A percentile compares a stretch with the other conserved stretches of the same genome.
phyloP scores from a whole-genome alignment of 2,888 invertebrate species.

The Perizoma flavofasciatum region DNA sequence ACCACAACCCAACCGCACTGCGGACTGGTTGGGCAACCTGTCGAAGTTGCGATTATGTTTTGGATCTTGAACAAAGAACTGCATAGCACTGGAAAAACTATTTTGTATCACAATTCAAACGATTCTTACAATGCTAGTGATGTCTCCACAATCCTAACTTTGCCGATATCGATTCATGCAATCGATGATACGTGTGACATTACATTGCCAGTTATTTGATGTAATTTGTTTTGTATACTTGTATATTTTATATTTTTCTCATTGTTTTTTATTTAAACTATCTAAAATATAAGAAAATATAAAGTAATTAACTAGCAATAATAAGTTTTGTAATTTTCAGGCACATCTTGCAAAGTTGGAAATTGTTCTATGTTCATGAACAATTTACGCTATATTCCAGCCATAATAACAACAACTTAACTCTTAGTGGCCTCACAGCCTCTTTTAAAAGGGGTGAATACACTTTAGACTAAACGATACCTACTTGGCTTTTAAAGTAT shows the following conservation, averaged over 20 bases:
- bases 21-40: constrained; percentile 36
- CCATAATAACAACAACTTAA: constrained; percentile 58
- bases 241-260: too few species aligned
- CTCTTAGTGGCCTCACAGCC: constrained; percentile 59
- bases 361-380: constrained; percentile 10
- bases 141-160: too few species aligned
- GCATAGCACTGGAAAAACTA: background rate
- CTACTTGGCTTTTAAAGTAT: constrained; percentile 59
- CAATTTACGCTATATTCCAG: constrained; percentile 17
- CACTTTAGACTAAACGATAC: constrained; percentile 68
- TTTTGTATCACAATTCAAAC: background rate
- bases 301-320: background rate
- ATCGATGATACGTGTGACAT: too few species aligned
- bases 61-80: constrained; percentile 13
- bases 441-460: constrained; percentile 81
- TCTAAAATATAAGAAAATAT: too few species aligned
- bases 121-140: too few species aligned
- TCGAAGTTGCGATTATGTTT: constrained; percentile 22
- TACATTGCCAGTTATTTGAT: too few species aligned
- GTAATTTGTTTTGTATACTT: too few species aligned
- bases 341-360: constrained; percentile 11
- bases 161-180: too few species aligned
- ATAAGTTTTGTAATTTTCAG: background rate
- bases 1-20: constrained; percentile 31
- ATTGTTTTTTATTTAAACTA: too few species aligned